phyloP scores from a whole-genome alignment of 1,140 invertebrate species.

The Scaptomyza hsui region DNA sequence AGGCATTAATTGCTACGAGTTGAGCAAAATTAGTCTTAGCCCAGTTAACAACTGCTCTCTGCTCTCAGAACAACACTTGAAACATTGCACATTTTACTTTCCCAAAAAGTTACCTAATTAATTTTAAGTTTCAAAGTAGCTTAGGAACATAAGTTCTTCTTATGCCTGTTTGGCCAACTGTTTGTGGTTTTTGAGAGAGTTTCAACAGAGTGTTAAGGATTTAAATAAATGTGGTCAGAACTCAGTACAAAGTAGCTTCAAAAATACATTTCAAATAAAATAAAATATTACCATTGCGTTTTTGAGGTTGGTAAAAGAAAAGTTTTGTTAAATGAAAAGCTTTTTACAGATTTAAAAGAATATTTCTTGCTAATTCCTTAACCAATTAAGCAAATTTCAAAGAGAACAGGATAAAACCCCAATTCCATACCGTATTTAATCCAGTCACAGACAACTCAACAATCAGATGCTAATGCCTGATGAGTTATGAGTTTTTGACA shows the following conservation, averaged over 20 bases:
- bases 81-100: slow-evolving; percentile 1
- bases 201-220: background rate
- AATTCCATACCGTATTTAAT: background rate
- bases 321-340: no score
- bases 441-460: slow-evolving; percentile 1
- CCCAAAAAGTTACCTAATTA: slow-evolving; percentile 8
- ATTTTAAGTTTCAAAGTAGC: slow-evolving; percentile 1
- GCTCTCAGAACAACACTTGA: background rate
- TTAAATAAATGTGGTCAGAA: background rate
- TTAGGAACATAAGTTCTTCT: slow-evolving; percentile 2
- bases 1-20: background rate
- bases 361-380: background rate
- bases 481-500: slow-evolving; percentile 7
- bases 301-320: no score
- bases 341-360: no score
- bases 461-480: slow-evolving; percentile 3
- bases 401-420: background rate
- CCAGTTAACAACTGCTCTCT: slow-evolving; percentile 1
- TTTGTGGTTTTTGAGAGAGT: no score
- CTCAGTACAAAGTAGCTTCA: no score
- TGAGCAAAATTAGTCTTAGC: slow-evolving; percentile 2
- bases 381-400: background rate
- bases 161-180: background rate
- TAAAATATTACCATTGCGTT: no score
- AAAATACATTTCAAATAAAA: no score